Conservation (phyloP, 1,140 invertebrate species). For the Phocides pigmalion region DNA sequence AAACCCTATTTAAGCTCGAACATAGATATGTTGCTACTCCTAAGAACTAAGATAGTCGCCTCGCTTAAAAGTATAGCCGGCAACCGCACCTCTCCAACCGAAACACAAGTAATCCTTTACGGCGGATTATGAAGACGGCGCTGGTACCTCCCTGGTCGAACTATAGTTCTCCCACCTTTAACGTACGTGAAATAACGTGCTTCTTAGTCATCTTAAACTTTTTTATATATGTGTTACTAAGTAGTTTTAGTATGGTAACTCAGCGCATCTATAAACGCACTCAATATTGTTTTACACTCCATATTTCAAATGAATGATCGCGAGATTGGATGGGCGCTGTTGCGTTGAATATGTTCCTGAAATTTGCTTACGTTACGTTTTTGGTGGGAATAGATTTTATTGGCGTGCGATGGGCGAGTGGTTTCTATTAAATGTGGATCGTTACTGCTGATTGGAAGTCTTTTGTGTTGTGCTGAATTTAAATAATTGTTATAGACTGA, state of each 20-base stretch:
- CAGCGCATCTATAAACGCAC: conserved; percentile 33
- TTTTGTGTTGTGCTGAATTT: conserved; percentile 14
- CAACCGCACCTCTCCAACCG: no score
- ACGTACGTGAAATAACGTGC: no score
- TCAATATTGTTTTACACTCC: conserved; percentile 52
- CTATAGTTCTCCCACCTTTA: no score
- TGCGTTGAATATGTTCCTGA: conserved; percentile 47
- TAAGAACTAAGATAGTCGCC: no score
- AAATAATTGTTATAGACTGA: neutral
- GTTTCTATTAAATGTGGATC: conserved; percentile 24
- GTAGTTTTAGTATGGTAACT: neutral
- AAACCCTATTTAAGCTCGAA: no score
- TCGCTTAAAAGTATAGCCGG: no score
- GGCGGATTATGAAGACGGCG: no score
- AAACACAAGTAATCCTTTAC: no score
- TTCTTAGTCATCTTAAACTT: no score
- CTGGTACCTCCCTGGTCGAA: no score
- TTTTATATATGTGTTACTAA: no score
- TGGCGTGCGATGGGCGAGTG: conserved; percentile 13
- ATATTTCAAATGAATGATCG: conserved; percentile 53
- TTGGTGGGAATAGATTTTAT: conserved; percentile 51
- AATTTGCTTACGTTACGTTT: conserved; percentile 58
- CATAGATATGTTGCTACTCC: no score
- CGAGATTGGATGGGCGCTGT: conserved; percentile 54
- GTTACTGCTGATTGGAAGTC: conserved; percentile 18